Base-by-base conservation (phyloP, 2,888 invertebrate species). In the Thecophora atra region DNA sequence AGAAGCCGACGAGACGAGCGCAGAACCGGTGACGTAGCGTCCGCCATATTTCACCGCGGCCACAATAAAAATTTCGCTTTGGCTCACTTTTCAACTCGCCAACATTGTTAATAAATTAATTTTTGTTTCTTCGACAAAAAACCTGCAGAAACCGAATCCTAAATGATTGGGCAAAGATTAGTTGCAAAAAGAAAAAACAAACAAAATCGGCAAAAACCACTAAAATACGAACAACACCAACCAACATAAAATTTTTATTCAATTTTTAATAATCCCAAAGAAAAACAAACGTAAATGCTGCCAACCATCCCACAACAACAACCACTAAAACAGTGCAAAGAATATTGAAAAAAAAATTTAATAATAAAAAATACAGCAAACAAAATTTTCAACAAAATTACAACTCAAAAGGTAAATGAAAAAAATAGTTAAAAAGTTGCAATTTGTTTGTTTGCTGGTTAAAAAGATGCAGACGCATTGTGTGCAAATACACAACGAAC, bases 11-110 rank as follows among this genome's bases (percentile, higher is more conserved):
- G 62, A n/a, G n/a, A 37, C 62, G 17, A 37, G 81, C 81, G 81
- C 82, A 82, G 82, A 82, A 81, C 83, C 86, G 86, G 85, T 86
- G 86, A 86, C 86, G 86, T 86, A 86, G 84, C 84, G 85, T 85
- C 85, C 84, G 85, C 86, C 84, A 85, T 85, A 67, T 86, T 85
- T 85, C 84, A 85, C 83, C 84, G 84, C 82, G 83, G 84, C 82
- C 81, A 37, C 81, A 82, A n/a, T n/a, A n/a, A 81, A 81, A 79
- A 82, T 77, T 37, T 79, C 75, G 72, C 75, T 74, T 77, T 75
- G 69, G 75, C 78, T 76, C 72, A 67, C 73, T 76, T 77, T 74
- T 73, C 74, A 74, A n/a, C n/a, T n/a, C 77, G 75, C 66, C 19
- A 21, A 58, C 19, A 54, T 28, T 52, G 7, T 58, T 54, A 19